Percentiles rank a stretch among this genome's conserved stretches.
These are phyloP conservation scores for Pachyrhynchus sulphureomaculatus DNA, from an alignment of 1,140 invertebrate genomes.

Conservation along the genomic window DNA sequence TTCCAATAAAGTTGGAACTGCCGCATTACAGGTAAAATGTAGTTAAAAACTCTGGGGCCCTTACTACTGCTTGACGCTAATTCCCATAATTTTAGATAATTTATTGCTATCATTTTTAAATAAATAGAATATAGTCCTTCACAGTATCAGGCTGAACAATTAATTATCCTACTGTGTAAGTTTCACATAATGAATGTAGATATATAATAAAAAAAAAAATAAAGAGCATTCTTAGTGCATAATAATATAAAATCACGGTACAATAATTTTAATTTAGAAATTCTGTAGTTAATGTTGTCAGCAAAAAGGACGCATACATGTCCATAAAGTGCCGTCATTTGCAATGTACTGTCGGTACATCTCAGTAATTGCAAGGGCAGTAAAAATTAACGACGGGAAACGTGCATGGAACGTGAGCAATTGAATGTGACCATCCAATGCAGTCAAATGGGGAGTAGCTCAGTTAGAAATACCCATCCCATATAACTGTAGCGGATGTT, in stretches of 20 bases:
- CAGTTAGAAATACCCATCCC: conserved; percentile 31
- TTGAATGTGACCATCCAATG: conserved; percentile 46
- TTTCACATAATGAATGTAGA: too few relatives aligned
- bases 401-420: conserved; percentile 48
- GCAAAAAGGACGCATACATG: conserved; percentile 20
- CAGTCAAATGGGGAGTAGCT: conserved; percentile 37
- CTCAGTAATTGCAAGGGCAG: conserved; percentile 44
- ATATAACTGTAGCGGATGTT: conserved; percentile 34
- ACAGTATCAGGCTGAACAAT: too few relatives aligned
- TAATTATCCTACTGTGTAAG: too few relatives aligned
- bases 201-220: too few relatives aligned
- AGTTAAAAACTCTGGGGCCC: too few relatives aligned
- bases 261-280: conserved; percentile 1
- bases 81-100: too few relatives aligned
- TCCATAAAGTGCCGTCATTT: conserved; percentile 38
- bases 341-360: conserved; percentile 36
- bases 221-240: too few relatives aligned
- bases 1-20: too few relatives aligned
- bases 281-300: conserved; percentile 11
- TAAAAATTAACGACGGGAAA: conserved; percentile 50
- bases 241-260: not conserved
- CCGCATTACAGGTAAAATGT: too few relatives aligned
- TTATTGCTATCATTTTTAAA: too few relatives aligned
- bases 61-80: too few relatives aligned
- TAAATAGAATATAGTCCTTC: too few relatives aligned